These are phyloP conservation scores for Euplagia quadripunctaria DNA, from an alignment of 2,888 invertebrate species.

Conservation along the genomic window DNA sequence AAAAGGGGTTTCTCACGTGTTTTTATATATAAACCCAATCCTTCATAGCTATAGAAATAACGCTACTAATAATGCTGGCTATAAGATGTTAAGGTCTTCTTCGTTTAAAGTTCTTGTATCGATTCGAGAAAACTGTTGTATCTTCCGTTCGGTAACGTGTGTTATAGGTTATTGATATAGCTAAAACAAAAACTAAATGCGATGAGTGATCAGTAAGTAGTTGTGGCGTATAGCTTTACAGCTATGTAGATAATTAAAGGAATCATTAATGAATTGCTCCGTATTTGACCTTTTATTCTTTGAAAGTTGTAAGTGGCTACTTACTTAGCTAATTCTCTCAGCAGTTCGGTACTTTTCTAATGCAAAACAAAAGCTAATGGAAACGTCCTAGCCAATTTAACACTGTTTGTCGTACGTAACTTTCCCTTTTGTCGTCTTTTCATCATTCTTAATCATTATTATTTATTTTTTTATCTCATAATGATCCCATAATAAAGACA, in stretches of 20 bases:
- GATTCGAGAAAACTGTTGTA: no score
- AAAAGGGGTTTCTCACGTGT: no score
- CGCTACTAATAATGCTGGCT: no score
- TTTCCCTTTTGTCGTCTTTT: conserved; percentile 21
- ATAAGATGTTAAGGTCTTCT: no score
- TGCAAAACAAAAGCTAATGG: background rate
- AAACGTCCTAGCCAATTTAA: conserved; percentile 6
- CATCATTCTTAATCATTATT: conserved; percentile 12
- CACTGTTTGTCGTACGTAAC: background rate
- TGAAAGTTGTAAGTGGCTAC: background rate
- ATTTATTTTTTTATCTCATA: conserved; percentile 28
- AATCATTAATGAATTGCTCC: background rate
- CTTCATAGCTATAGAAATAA: no score
- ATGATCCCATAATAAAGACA: conserved; percentile 36
- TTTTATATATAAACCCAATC: no score
- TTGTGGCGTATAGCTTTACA: background rate
- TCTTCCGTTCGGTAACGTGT: no score
- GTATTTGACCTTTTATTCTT: background rate
- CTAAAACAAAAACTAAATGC: background rate
- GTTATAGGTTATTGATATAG: no score
- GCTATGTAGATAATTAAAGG: background rate
- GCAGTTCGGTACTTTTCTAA: background rate
- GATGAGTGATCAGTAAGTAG: background rate
- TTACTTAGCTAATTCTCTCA: background rate
- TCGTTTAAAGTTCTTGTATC: no score